phyloP scores from a whole-genome alignment of 1,140 invertebrate species.

The Pomacea maculata region DNA sequence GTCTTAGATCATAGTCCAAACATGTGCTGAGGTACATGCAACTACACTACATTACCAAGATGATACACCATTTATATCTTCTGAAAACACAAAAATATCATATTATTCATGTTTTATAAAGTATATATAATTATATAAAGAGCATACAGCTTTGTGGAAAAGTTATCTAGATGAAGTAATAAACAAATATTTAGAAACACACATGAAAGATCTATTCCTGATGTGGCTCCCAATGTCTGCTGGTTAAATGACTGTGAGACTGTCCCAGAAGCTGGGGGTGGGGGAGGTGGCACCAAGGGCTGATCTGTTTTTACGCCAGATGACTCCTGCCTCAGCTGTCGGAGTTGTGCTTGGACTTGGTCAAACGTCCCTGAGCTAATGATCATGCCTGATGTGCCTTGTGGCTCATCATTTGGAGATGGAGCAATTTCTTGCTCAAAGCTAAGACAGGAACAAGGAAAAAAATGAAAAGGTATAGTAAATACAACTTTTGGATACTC shows the following conservation, averaged over 20 bases:
- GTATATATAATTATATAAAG: too few relatives aligned
- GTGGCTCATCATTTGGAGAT: conserved; percentile 15
- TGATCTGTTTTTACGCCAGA: conserved; percentile 55
- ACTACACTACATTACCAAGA: too few relatives aligned
- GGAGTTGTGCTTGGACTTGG: conserved; percentile 73
- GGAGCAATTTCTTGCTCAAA: conserved; percentile 82
- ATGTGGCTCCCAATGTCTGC: neutral
- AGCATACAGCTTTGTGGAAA: too few relatives aligned
- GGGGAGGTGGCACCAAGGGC: conserved; percentile 17
- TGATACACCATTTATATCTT: too few relatives aligned
- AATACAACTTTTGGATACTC: neutral
- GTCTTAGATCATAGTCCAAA: too few relatives aligned
- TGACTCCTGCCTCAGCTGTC: conserved; percentile 67
- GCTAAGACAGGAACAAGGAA: conserved; percentile 62
- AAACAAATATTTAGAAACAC: neutral
- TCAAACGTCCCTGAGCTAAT: conserved; percentile 67
- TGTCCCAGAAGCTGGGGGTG: conserved; percentile 17
- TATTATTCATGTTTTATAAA: too few relatives aligned
- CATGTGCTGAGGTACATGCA: too few relatives aligned
- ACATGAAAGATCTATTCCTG: neutral
- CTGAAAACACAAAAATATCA: too few relatives aligned
- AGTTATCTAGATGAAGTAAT: neutral
- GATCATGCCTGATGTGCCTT: conserved; percentile 35
- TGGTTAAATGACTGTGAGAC: neutral
- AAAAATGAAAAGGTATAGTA: conserved; percentile 25